Evolutionary conservation across 2,113 vertebrate genomes (phyloP).

Genomic region (Nanorana parkeri): DNA sequence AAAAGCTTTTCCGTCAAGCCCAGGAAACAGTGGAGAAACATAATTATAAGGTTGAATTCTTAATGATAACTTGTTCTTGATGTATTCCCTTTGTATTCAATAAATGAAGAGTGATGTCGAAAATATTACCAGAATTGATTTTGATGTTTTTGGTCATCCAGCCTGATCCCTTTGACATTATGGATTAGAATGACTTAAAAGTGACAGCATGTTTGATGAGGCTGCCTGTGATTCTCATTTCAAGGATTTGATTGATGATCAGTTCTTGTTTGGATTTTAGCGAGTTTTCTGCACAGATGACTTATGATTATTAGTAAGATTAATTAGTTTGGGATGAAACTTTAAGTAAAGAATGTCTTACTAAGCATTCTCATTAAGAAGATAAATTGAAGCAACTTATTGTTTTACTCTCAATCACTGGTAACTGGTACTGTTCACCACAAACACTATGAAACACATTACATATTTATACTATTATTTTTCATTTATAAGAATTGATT

Average conservation of each 20-base stretch:
- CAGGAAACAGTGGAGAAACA: neutral
- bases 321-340: conserved; percentile 26
- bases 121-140: conserved; percentile 20
- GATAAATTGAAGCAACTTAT: conserved; percentile 23
- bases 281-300: conserved; percentile 6
- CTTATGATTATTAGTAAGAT: conserved; percentile 38
- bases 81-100: neutral
- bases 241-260: conserved; percentile 27
- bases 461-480: too few species aligned
- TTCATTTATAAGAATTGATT: too few species aligned
- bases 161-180: conserved; percentile 33
- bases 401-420: conserved; percentile 26
- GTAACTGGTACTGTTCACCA: neutral
- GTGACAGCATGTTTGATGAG: conserved; percentile 36
- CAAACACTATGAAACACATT: too few species aligned
- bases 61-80: neutral
- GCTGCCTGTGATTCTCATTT: conserved; percentile 30
- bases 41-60: neutral
- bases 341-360: conserved; percentile 40
- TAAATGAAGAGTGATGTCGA: conserved; percentile 1
- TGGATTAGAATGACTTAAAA: conserved; percentile 18
- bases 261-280: conserved; percentile 18
- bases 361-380: conserved; percentile 21
- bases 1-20: neutral
- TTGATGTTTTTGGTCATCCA: conserved; percentile 14